Evolutionary conservation across 1,140 invertebrate genomes (phyloP), one percentile per base, ranked within the genome.

Genomic region (Carposina sasakii): DNA sequence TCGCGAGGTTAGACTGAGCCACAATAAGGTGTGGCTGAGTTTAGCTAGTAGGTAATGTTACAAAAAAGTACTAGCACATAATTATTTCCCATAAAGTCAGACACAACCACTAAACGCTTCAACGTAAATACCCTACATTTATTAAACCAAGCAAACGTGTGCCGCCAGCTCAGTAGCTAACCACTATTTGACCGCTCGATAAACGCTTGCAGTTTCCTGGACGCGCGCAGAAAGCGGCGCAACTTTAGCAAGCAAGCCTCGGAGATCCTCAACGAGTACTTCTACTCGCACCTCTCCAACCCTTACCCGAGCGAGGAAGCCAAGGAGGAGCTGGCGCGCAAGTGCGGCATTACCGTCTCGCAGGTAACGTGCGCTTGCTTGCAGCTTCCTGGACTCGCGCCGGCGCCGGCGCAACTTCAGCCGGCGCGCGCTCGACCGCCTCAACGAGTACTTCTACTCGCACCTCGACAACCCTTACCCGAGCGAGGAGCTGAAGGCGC

Each of bases 161-260:
- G n/a, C n/a, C n/a, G n/a, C 57, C 64, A 68, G 60, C 63, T 70
- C 74, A 67, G n/a, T n/a, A n/a, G n/a, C n/a, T n/a, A n/a, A n/a
- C n/a, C n/a, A n/a, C n/a, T n/a, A n/a, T n/a, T n/a, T n/a, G n/a
- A n/a, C n/a, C n/a, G n/a, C n/a, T n/a, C n/a, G 40, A 50, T 54
- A 33, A 60, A 45, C 61, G 63, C 61, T 73, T 92, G 85, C 86
- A 88, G 92, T 68, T 99, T 99, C 88, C 89, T 99, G 48, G 98
- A 99, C 84, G 97, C 98, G 15, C 96, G 98, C 85, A 91, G 98
- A 69, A 99, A 99, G 86, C 91, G 98, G 65, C 91, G 98, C 66
- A 99, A 99, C 87, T 99, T 99, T 87, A 99, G 96, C 89, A 99
- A 99, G 89, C 97, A 99, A 85, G 98, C 98, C 16, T 99, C 98